phyloP scores from a whole-genome alignment of 2,113 vertebrate species.

The Gnathochromis pfefferi region DNA sequence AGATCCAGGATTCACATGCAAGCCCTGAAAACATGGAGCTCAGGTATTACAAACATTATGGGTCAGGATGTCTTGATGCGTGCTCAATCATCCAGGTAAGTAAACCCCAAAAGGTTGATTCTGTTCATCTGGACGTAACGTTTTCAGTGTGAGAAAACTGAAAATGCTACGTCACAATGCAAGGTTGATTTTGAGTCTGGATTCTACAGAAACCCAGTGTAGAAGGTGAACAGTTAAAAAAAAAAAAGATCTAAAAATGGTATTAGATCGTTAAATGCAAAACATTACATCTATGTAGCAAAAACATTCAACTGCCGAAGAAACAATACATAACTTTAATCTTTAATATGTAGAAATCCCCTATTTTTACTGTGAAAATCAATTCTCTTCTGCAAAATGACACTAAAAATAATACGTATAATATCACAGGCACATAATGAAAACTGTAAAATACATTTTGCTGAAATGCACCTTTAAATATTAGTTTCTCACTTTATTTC shows the following conservation, averaged over 20 bases:
- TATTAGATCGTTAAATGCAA: neutral
- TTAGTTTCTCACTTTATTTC: neutral
- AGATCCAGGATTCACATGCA: neutral
- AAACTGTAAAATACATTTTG: neutral
- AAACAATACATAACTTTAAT: neutral
- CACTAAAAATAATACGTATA: neutral
- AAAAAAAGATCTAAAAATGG: neutral
- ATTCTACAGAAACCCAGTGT: neutral
- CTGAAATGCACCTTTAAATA: neutral
- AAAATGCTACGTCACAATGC: neutral
- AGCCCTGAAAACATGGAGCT: neutral
- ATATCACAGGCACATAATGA: neutral
- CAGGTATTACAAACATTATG: neutral
- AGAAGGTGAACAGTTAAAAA: neutral
- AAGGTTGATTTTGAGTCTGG: neutral
- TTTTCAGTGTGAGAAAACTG: neutral
- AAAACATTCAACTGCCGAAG: neutral
- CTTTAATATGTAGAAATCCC: neutral
- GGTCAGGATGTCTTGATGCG: neutral
- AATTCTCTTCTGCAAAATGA: neutral
- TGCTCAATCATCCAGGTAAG: neutral
- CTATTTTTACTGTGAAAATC: neutral
- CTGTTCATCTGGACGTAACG: neutral
- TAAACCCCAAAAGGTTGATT: neutral
- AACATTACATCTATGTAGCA: neutral